These are phyloP conservation scores for Polyploca ridens DNA, from an alignment of 2,888 invertebrate genomes.

Conservation along the genomic window DNA sequence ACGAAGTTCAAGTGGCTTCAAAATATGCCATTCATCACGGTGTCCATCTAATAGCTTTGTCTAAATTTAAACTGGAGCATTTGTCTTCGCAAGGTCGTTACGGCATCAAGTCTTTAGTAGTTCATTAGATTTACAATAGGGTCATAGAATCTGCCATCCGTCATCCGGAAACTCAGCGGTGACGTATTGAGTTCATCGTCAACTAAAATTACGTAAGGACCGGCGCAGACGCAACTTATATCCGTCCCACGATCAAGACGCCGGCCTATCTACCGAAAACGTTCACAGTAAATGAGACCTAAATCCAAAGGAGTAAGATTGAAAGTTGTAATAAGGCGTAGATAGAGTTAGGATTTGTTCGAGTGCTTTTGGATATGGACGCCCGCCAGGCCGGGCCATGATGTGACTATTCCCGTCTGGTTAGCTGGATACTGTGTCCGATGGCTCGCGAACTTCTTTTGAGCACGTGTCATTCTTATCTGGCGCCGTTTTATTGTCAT, in stretches of 20 bases:
- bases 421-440: constrained; percentile 69
- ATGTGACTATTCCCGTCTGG: constrained; percentile 83
- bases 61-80: constrained; percentile 47
- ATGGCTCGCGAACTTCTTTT: constrained; percentile 65
- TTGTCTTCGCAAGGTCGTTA: constrained; percentile 53
- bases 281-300: constrained; percentile 55
- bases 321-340: constrained; percentile 54
- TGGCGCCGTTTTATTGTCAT: constrained; percentile 59
- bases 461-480: constrained; percentile 69
- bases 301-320: constrained; percentile 59
- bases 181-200: constrained; percentile 81
- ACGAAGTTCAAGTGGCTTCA: constrained; percentile 47
- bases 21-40: constrained; percentile 47
- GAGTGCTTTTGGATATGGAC: constrained; percentile 64
- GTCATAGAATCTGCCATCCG: constrained; percentile 58
- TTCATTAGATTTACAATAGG: constrained; percentile 57
- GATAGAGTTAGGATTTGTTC: constrained; percentile 59
- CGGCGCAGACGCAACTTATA: constrained; percentile 77
- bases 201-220: constrained; percentile 78
- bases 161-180: constrained; percentile 74
- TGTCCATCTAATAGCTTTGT: constrained; percentile 45
- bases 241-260: constrained; percentile 54
- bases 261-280: constrained; percentile 49
- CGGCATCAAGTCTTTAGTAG: constrained; percentile 48
- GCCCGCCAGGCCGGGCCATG: constrained; percentile 79